A percentile compares a stretch with the other conserved stretches of the same genome.
Conservation (phyloP, 2,888 invertebrate species). For the Amiota communis region DNA sequence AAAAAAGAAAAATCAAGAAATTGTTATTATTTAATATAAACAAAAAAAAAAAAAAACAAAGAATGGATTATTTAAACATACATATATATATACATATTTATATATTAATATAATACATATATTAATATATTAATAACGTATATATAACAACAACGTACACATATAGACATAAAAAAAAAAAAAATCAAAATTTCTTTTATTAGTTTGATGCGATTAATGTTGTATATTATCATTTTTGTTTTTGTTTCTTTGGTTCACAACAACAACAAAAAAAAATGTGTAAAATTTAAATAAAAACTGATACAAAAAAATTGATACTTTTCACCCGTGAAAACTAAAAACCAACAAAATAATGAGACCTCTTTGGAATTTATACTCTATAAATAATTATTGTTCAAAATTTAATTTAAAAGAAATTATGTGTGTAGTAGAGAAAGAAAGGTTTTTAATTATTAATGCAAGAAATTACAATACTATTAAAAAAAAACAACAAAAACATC, state of each 20-base stretch:
- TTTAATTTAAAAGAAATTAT: too few species aligned
- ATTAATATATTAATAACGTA: too few species aligned
- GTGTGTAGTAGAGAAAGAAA: too few species aligned
- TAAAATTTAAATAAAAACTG: conserved; percentile 8
- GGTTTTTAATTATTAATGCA: conserved; percentile 31
- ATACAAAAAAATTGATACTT: background rate
- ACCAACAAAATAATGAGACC: background rate
- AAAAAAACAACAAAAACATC: conserved; percentile 25
- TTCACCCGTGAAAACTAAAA: conserved; percentile 15
- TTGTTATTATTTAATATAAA: conserved; percentile 33
- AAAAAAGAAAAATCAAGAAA: conserved; percentile 26
- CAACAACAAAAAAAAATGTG: background rate
- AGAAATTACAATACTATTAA: conserved; percentile 27
- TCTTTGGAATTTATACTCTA: background rate
- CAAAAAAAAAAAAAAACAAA: too few species aligned
- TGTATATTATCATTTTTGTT: conserved; percentile 13
- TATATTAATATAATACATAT: too few species aligned
- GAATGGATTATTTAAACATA: conserved; percentile 46
- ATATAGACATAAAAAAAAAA: conserved; percentile 4
- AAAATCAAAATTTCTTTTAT: background rate
- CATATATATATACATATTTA: too few species aligned
- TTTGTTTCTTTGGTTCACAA: conserved; percentile 31
- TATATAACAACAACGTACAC: background rate
- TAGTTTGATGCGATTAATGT: background rate
- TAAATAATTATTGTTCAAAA: conserved; percentile 7